Percentiles rank a stretch among this genome's conserved stretches.
phyloP scores from a whole-genome alignment of 2,113 vertebrate species.

The Mesoclemmys tuberculata region DNA sequence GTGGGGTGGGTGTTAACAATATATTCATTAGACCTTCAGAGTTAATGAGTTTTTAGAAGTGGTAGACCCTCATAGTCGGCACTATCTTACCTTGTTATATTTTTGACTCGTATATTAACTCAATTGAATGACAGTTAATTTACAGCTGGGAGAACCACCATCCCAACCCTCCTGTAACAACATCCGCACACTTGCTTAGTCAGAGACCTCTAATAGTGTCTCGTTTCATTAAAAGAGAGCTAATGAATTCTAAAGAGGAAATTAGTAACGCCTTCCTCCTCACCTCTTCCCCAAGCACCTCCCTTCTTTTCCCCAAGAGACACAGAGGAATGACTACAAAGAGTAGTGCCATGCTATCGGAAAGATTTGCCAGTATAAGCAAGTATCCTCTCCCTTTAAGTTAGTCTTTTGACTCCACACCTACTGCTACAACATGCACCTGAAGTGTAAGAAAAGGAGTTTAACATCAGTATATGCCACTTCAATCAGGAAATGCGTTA shows the following conservation, averaged over 20 bases:
- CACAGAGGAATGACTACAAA: not conserved
- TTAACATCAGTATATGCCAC: not conserved
- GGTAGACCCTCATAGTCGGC: fast-evolving
- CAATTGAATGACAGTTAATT: not conserved
- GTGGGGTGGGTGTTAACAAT: not conserved
- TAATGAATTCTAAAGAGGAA: not conserved
- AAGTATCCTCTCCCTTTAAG: not conserved
- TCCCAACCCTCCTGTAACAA: not conserved
- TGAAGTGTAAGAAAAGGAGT: not conserved
- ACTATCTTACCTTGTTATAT: not conserved
- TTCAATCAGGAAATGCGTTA: not conserved
- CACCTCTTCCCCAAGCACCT: not conserved
- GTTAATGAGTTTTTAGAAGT: not conserved
- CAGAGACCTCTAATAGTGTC: not conserved
- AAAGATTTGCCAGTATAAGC: not conserved
- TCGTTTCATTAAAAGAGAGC: not conserved
- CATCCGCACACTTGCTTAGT: not conserved
- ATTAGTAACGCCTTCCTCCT: not conserved
- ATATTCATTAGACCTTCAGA: no score
- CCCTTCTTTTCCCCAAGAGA: not conserved
- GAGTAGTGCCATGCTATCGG: not conserved
- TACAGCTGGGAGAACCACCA: not conserved
- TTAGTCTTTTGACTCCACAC: not conserved
- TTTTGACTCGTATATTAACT: not conserved
- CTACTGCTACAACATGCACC: not conserved